phyloP scores from a whole-genome alignment of 2,888 invertebrate species.

The Portevinia maculata region DNA sequence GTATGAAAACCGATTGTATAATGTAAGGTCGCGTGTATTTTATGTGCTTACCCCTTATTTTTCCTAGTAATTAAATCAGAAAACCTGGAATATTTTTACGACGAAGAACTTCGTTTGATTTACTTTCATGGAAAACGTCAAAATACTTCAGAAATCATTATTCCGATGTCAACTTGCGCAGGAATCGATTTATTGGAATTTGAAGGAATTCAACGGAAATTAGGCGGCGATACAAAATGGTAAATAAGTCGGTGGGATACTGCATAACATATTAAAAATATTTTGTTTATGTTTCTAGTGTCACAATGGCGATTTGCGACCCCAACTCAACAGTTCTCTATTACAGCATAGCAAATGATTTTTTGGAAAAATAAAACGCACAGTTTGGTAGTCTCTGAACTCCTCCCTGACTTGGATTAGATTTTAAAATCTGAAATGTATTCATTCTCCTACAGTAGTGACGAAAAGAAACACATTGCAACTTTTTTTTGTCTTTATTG shows the following conservation, averaged over 20 bases:
- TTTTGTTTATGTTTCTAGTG: conserved; percentile 46
- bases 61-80: conserved; percentile 26
- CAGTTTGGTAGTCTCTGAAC: conserved; percentile 19
- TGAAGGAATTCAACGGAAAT: conserved; percentile 74
- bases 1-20: not conserved
- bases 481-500: conserved; percentile 52
- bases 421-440: not conserved
- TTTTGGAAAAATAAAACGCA: conserved; percentile 55
- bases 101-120: conserved; percentile 72
- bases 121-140: conserved; percentile 75
- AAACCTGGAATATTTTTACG: conserved; percentile 75
- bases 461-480: conserved; percentile 12
- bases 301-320: conserved; percentile 82
- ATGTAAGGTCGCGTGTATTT: not conserved
- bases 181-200: conserved; percentile 76
- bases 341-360: conserved; percentile 82
- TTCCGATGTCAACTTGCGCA: conserved; percentile 76
- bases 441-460: not conserved
- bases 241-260: conserved; percentile 11
- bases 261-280: not conserved
- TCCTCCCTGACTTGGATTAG: not conserved
- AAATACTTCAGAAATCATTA: conserved; percentile 56
- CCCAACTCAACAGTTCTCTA: conserved; percentile 83
- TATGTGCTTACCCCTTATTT: no score
- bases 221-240: conserved; percentile 40